phyloP scores from a whole-genome alignment of 2,113 vertebrate genomes.

The Malurus elegans region DNA sequence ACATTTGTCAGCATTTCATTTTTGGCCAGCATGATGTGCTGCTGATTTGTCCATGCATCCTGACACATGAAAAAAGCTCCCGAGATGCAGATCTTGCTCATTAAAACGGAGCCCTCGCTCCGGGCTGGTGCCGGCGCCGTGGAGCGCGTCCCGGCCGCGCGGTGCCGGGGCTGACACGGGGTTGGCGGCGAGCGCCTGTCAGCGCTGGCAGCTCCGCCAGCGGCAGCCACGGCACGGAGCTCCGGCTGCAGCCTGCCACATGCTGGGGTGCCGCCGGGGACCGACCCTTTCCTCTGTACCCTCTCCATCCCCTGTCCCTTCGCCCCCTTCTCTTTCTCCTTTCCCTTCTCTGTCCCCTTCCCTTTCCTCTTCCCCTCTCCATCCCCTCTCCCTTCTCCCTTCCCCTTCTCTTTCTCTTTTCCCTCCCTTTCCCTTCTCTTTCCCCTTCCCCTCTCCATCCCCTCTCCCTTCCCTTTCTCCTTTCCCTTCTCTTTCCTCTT shows the following conservation, averaged over 20 bases:
- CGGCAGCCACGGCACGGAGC: not conserved
- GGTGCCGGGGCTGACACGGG: not conserved
- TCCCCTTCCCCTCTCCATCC: not conserved
- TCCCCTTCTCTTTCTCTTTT: not conserved
- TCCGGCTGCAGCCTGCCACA: too few species aligned
- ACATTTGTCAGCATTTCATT: conserved; percentile 99
- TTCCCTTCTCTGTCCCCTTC: too few species aligned
- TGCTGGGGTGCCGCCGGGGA: too few species aligned
- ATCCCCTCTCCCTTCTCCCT: too few species aligned
- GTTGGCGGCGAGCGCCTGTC: conserved; percentile 58
- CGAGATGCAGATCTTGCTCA: conserved; percentile 90
- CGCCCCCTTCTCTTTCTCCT: too few species aligned
- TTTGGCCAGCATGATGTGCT: conserved; percentile 82
- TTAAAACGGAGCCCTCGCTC: conserved; percentile 85
- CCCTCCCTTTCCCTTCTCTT: not conserved
- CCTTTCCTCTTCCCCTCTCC: too few species aligned
- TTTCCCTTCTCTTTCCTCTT: too few species aligned
- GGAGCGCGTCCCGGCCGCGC: conserved; percentile 72
- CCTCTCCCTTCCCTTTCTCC: too few species aligned
- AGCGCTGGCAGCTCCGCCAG: conserved; percentile 54
- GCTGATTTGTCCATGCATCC: conserved; percentile 90
- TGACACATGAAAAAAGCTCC: conserved; percentile 85
- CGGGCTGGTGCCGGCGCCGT: conserved; percentile 71
- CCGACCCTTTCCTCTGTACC: too few species aligned
- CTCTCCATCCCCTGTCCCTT: not conserved